Evolutionary conservation across 92 coral and sea anemone genomes (phyloP), one percentile per base, ranked within the genome.

Genomic region (Siderastrea radians): DNA sequence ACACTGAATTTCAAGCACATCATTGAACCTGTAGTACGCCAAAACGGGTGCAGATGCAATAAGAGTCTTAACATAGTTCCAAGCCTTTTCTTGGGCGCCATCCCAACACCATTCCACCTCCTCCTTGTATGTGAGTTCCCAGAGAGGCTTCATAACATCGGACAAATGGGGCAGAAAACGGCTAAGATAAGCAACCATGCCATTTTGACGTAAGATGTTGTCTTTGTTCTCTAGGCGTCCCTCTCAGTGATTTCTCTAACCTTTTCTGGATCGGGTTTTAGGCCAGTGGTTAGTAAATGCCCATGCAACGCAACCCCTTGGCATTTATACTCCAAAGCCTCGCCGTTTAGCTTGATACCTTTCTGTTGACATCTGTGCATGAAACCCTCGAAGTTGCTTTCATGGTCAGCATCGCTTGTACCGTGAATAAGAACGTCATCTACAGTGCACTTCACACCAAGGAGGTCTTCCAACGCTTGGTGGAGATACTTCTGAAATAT

Each of bases 1-100:
- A 75, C 89, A 90, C 66, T 90, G 93, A 68, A 90, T 90, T 49
- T 65, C 89, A 26, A 90, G 90, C 38, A 50, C 73, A 46, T 78
- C 89, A 70, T 19, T 46, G 57, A 89, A 72, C 78, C 79, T 84
- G 77, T 72, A 85, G 82, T 84, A 90, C 43, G 81, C 82, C 54
- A 90, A 82, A 49, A 90, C 81, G 63, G 88, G 92, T 48, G 85
- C 83, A 7, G 79, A 66, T 48, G 83, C 81, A 76, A 89, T 70
- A 13, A 83, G 81, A 16, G 8, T 51, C 68, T 77, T 89, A 60
- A 53, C 88, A 16, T 75, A 57, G 8, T 74, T 58, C 38, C 38
- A 26, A 26, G 38, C 38, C 38, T 26, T 26, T 26, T 26, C 38
- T 26, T 26, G 55, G 43, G 52, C 10, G 43, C 49, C 38, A 49